Base-by-base conservation (phyloP, 2,113 vertebrate genomes). In the Dissostichus mawsoni region DNA sequence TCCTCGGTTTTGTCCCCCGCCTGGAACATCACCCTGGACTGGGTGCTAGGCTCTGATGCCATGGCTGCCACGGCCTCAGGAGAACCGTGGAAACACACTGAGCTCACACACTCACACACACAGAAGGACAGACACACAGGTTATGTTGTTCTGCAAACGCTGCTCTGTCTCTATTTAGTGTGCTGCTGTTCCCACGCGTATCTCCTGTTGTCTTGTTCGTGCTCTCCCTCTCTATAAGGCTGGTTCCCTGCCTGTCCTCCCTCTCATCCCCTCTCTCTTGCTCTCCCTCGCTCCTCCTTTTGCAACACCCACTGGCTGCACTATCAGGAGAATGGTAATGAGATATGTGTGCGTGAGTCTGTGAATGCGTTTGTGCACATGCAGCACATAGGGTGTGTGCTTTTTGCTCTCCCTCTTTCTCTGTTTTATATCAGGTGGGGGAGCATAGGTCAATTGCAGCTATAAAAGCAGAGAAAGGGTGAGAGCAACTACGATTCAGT, bases 11-110 rank as follows among this genome's bases (percentile, higher is more conserved):
- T 96, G 87, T 95, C 95, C 44, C 91, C 76, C 0, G 92, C 89
- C 93, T 96, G 95, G 89, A 98, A 97, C 92, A 96, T 96, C 92
- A 98, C 97, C 83, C 96, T 94, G 81, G 96, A 94, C 93, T 96
- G 94, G 7, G 94, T 44, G 47, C 94, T 94, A 33, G 96, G 90
- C 56, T 96, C 91, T 76, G 95, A 95, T 87, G 96, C 95, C 95
- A 97, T 96, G 88, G 90, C 94, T 92, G 89, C 93, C 93, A 92
- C 90, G 85, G 93, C 93, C 94, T 92, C 90, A 59, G 83, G 81
- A 90, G 86, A 92, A 89, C 82, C 62, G 90, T 90, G 92, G 89
- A 87, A 71, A 90, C 89, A 72, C 90, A 75, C 84, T 51, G 50
- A 85, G 80, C 79, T 58, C 73, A 47, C 77, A 58, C 85, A 45